Conservation (phyloP, 2,888 invertebrate species). For the Chelonus formosanus region DNA sequence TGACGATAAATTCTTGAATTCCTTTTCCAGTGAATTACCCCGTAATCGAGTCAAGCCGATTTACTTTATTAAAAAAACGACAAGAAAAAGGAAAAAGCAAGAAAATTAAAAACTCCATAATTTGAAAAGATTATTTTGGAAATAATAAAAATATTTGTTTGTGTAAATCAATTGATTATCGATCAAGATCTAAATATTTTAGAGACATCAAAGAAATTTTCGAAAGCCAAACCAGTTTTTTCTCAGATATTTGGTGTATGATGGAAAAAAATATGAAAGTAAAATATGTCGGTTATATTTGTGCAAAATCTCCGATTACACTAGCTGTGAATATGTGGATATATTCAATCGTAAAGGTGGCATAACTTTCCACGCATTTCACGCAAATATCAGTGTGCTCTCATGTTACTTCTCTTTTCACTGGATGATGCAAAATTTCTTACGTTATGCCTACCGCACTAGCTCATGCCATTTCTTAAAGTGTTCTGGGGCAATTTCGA, state of each 20-base stretch:
- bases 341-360: constrained; percentile 15
- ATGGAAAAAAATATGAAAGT: too few relatives aligned
- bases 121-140: too few relatives aligned
- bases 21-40: constrained; percentile 42
- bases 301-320: constrained; percentile 49
- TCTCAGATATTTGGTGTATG: too few relatives aligned
- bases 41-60: constrained; percentile 33
- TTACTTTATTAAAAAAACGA: constrained; percentile 18
- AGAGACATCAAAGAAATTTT: too few relatives aligned
- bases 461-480: constrained; percentile 16
- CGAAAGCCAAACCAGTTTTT: too few relatives aligned
- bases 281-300: constrained; percentile 25
- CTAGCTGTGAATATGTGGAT: constrained; percentile 28
- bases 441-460: constrained; percentile 34
- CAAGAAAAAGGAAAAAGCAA: neutral
- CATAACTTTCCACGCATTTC: constrained; percentile 29
- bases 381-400: constrained; percentile 16
- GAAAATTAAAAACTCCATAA: neutral
- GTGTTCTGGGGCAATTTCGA: neutral
- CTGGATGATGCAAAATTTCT: constrained; percentile 34
- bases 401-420: constrained; percentile 27
- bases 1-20: constrained; percentile 53
- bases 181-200: too few relatives aligned
- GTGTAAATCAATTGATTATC: too few relatives aligned
- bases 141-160: too few relatives aligned